Evolutionary conservation across 2,888 invertebrate species (phyloP), one percentile per base, ranked within the genome.

Genomic region (Leptopilina drosophilae): DNA sequence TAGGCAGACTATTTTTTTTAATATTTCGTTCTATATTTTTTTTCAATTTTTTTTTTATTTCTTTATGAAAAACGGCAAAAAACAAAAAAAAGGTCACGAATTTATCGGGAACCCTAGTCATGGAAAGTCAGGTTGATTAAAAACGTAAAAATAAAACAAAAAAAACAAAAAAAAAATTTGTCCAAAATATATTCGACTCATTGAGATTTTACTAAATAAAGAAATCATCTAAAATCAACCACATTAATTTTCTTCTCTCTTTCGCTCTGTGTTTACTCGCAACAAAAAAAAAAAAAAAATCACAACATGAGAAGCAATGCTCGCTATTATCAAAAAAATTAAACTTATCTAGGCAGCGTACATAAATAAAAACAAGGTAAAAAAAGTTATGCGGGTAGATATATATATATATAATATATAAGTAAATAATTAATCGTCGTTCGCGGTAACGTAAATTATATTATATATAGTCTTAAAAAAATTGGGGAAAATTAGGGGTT

Each of bases 381-480:
- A 73, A 73, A 69, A 73, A 69, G 49, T 20, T 53, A 65, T 11
- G 33, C 40, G 42, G n/a, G 65, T 66, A 66, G 14, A 15, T 66
- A 65, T 49, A 62, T 62, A 62, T 62, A 15, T 73, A 77, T 77
- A 76, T 49, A 49, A n/a, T 75, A 46, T 59, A 75, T 78, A 81
- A 81, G 76, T 79, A 81, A 69, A 67, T 64, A 77, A 77, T 53
- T 67, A 76, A 81, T 79, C 79, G 75, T 77, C 53, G 69, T 66
- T 75, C 67, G 65, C 67, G 76, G 78, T 78, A 77, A 78, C 77
- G 79, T 66, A 80, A 76, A 66, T 78, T 79, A 77, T 82, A 82
- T 33, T 79, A 80, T 80, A 82, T 79, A 81, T 15, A 62, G 62
- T 62, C 62, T 62, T 62, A 62, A 62, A 62, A 62, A 62, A 62